Evolutionary conservation across 2,797 vertebrate species (phyloP), one percentile per base, ranked within the genome.

Genomic region (Argyrosomus regius): DNA sequence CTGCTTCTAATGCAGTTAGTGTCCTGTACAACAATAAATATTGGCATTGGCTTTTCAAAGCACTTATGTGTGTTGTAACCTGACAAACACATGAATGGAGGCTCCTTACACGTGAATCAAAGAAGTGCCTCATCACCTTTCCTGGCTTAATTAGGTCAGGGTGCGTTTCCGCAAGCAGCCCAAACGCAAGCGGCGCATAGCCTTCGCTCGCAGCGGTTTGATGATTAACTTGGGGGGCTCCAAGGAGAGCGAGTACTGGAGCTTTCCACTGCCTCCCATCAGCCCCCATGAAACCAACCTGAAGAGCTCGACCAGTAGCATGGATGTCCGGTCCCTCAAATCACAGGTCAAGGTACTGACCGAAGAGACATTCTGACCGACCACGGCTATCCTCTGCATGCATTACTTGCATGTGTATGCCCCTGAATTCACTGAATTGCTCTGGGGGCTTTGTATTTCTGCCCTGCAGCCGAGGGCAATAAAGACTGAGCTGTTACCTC

Each of bases 231-330:
- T 87, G 84, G 79, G n/a, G 16, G 81, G 84, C 65, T 88, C 91
- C 87, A 91, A 78, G 73, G 94, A 96, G 52, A 88, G 66, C 2
- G 95, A 95, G 63, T 96, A 87, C 90, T 96, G 96, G 96, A 95
- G 74, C 77, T 96, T 93, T 88, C 95, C 96, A 0, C 88, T 96
- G 72, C 95, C 95, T 64, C 94, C 94, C 63, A 83, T 93, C 58
- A 93, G 89, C 75, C 92, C 93, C 41, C 5, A 75, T 52, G 2
- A 63, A 39, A 7, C 84, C 56, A 35, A 1, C 54, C 1, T 91
- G 96, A 93, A 95, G 96, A 80, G 48, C 85, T 88, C 90, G 0
- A 72, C 75, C 83, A 93, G 92, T 91, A 83, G 78, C 18, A 0
- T 53, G 72, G 92, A 94, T 57, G n/a, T 90, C 82, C 84, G 75